These are phyloP conservation scores for Leucosticte australis DNA, from an alignment of 2,113 vertebrate genomes.

Conservation along the genomic window DNA sequence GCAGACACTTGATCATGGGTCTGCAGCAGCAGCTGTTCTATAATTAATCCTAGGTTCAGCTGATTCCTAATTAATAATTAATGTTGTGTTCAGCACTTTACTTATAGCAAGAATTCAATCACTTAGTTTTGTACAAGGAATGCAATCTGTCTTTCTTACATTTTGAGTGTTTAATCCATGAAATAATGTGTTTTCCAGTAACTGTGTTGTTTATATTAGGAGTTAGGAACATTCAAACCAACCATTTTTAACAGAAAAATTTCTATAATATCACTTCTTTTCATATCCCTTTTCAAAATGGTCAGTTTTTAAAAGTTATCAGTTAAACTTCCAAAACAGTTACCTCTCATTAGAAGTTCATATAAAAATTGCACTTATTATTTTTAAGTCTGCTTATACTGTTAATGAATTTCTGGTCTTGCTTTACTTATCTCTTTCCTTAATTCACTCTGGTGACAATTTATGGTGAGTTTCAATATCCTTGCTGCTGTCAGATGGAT, in stretches of 20 bases:
- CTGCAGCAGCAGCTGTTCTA: constrained; percentile 2
- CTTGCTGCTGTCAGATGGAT: background rate
- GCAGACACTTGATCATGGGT: background rate
- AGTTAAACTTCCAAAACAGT: background rate
- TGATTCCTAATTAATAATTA: constrained; percentile 45
- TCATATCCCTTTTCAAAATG: background rate
- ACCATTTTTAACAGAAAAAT: background rate
- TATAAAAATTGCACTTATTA: background rate
- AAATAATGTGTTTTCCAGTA: background rate
- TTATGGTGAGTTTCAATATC: background rate
- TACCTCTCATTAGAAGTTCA: background rate
- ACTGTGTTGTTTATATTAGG: background rate
- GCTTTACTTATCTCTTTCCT: background rate
- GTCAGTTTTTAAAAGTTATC: background rate
- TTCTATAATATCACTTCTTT: background rate
- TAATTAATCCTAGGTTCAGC: constrained; percentile 18
- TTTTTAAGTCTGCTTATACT: background rate
- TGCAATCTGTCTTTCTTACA: background rate
- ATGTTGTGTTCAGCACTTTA: background rate
- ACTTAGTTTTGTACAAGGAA: background rate
- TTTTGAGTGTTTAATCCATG: background rate
- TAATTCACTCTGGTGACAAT: background rate
- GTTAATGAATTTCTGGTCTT: background rate
- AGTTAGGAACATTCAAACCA: background rate
- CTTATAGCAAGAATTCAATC: background rate